Percentiles rank a stretch among this genome's conserved stretches.
Conservation (phyloP, 1,140 invertebrate genomes). For the Cylas formicarius region DNA sequence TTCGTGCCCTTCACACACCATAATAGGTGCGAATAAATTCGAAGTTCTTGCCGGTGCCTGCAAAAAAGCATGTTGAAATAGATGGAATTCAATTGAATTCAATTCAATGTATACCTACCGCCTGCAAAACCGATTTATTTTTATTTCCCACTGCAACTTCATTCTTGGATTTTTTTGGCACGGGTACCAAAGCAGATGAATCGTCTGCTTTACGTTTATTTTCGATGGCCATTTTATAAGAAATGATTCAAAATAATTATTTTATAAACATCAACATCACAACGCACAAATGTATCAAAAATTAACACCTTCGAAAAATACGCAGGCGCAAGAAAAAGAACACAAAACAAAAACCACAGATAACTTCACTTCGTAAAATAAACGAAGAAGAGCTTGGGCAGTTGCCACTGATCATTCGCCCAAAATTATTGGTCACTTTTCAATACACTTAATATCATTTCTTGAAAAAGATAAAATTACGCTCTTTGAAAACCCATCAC, state of each 20-base stretch:
- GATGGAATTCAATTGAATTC: conserved; percentile 22
- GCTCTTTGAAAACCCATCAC: no score
- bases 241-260: neutral
- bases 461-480: no score
- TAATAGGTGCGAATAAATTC: conserved; percentile 85
- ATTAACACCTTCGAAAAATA: no score
- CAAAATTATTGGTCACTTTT: no score
- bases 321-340: no score
- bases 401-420: no score
- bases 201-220: conserved; percentile 65
- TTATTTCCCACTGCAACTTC: conserved; percentile 59
- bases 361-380: no score
- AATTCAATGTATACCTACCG: conserved; percentile 41
- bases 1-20: conserved; percentile 94
- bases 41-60: conserved; percentile 71
- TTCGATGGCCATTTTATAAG: conserved; percentile 42
- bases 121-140: conserved; percentile 60
- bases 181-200: conserved; percentile 58
- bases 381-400: no score
- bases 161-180: conserved; percentile 60
- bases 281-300: no score
- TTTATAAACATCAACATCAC: no score
- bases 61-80: conserved; percentile 20
- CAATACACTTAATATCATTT: no score
- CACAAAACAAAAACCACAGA: no score